Conservation (phyloP, 2,113 vertebrate species). For the Anoplopoma fimbria region DNA sequence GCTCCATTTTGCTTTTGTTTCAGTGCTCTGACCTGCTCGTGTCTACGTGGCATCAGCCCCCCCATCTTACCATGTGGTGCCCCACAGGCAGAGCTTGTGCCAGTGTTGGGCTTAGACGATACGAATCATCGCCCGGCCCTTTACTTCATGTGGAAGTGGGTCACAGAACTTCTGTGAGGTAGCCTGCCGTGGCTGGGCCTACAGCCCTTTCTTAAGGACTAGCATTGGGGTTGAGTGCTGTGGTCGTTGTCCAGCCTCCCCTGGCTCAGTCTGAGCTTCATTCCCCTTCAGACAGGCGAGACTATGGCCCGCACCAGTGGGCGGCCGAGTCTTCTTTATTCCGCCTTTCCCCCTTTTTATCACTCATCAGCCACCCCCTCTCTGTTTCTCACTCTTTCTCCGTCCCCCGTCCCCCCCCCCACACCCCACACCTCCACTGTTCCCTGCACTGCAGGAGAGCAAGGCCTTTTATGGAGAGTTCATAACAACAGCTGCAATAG, state of each 20-base stretch:
- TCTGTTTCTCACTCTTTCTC: conserved; percentile 48
- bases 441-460: conserved; percentile 51
- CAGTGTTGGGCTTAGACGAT: conserved; percentile 36
- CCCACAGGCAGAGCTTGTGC: conserved; percentile 62
- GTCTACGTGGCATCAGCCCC: conserved; percentile 54
- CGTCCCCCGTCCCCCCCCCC: background rate
- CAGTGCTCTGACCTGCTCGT: conserved; percentile 51
- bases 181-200: background rate
- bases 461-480: conserved; percentile 73
- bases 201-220: background rate
- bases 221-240: conserved; percentile 9
- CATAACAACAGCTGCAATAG: conserved; percentile 82
- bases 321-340: conserved; percentile 37
- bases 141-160: conserved; percentile 64
- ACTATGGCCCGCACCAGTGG: conserved; percentile 23
- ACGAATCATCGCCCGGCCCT: conserved; percentile 30
- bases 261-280: conserved; percentile 21
- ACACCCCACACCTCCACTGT: conserved; percentile 39
- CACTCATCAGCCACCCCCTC: conserved; percentile 55
- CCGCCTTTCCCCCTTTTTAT: conserved; percentile 48
- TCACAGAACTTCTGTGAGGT: conserved; percentile 37
- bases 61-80: conserved; percentile 58
- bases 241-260: background rate
- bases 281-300: conserved; percentile 23
- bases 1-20: conserved; percentile 65